Evolutionary conservation across 2,888 invertebrate species (phyloP).

Genomic region (Teleiodes luculella): DNA sequence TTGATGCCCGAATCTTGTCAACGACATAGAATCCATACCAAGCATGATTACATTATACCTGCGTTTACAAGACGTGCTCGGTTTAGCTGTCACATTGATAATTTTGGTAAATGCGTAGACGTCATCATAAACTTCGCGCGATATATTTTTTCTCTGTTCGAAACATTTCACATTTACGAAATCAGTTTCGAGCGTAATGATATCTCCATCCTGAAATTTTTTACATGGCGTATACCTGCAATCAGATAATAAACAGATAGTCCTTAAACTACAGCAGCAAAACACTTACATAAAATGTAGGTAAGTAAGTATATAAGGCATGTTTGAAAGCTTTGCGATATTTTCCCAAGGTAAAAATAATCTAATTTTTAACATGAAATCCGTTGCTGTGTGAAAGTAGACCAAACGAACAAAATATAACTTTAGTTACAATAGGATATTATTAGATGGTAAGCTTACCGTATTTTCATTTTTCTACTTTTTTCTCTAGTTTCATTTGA

Average conservation of each 20-base stretch:
- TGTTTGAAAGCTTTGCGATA: too few relatives aligned
- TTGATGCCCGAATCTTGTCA: constrained; percentile 85
- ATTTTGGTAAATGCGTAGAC: constrained; percentile 68
- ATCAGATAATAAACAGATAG: too few relatives aligned
- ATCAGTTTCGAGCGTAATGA: constrained; percentile 48
- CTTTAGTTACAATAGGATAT: too few relatives aligned
- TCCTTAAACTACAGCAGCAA: too few relatives aligned
- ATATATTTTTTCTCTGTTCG: constrained; percentile 29
- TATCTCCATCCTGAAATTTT: constrained; percentile 38
- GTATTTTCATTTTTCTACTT: constrained; percentile 29
- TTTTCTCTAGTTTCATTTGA: constrained; percentile 25
- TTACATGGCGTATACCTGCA: constrained; percentile 53
- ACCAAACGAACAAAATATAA: neutral
- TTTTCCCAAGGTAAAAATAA: too few relatives aligned
- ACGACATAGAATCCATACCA: constrained; percentile 91
- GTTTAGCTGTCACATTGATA: constrained; percentile 46
- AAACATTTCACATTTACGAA: constrained; percentile 58
- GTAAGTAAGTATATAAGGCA: too few relatives aligned
- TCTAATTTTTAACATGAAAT: constrained; percentile 17
- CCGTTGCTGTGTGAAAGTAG: neutral
- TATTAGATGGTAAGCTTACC: neutral
- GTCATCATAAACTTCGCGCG: constrained; percentile 50
- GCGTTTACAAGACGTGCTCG: constrained; percentile 25
- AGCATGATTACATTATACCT: constrained; percentile 83
- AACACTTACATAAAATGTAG: too few relatives aligned